A percentile compares a stretch with the other conserved stretches of the same genome.
Conservation (phyloP, 1,140 invertebrate genomes). For the Ostrea edulis region DNA sequence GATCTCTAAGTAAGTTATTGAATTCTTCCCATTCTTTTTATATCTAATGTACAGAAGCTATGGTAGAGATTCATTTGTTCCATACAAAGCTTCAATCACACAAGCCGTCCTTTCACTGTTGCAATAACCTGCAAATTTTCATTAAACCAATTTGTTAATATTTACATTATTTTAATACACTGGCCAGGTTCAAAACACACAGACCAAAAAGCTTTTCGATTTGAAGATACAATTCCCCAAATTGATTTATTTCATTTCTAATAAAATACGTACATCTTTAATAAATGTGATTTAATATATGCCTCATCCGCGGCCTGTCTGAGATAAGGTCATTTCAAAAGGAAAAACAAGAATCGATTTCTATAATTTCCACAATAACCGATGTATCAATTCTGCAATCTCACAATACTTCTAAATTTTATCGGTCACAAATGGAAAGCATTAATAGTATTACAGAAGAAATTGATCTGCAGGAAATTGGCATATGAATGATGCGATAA, state of each 20-base stretch:
- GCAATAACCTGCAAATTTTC: neutral
- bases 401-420: no score
- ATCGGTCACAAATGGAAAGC: no score
- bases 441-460: neutral
- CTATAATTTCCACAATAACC: neutral
- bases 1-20: slow-evolving; percentile 27
- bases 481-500: neutral
- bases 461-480: neutral
- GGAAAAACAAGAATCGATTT: neutral
- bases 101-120: neutral
- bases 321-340: neutral
- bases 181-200: neutral
- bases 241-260: neutral
- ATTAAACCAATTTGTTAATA: neutral
- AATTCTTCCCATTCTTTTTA: slow-evolving; percentile 20
- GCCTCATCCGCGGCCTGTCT: neutral
- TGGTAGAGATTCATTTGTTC: neutral
- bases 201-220: neutral
- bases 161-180: neutral
- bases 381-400: no score
- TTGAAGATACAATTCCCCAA: neutral
- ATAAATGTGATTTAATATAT: slow-evolving; percentile 21
- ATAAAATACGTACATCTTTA: slow-evolving; percentile 1
- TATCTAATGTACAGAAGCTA: neutral
- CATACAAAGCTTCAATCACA: neutral